Percentiles rank a stretch among this genome's conserved stretches.
Evolutionary conservation across 1,140 invertebrate genomes (phyloP).

Genomic region (Anastrepha ludens): DNA sequence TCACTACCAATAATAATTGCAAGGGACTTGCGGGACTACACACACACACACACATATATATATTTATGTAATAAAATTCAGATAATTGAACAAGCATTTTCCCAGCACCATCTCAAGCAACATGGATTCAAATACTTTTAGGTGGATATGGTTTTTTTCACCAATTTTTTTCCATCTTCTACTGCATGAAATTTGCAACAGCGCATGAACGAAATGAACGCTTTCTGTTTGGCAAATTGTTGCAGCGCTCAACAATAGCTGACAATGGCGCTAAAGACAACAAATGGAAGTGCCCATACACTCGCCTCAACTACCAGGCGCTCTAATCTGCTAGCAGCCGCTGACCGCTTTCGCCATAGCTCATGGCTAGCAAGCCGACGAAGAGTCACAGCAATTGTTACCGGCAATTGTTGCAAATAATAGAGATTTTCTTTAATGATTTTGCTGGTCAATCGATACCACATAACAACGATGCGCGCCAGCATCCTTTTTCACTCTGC

Average conservation of each 20-base stretch:
- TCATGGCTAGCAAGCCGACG: background rate
- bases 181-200: background rate
- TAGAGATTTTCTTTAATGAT: slow-evolving; percentile 50
- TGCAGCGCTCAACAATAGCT: slow-evolving; percentile 15
- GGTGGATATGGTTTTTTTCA: background rate
- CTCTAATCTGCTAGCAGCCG: background rate
- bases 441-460: slow-evolving; percentile 33
- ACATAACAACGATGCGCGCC: slow-evolving; percentile 20
- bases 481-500: background rate
- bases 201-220: background rate
- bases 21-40: background rate
- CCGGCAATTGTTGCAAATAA: slow-evolving; percentile 44
- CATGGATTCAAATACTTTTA: background rate
- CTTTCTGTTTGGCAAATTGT: slow-evolving; percentile 10
- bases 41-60: background rate
- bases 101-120: background rate
- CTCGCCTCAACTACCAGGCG: background rate
- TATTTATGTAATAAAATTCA: background rate
- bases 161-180: background rate
- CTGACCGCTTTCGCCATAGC: slow-evolving; percentile 6
- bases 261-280: slow-evolving; percentile 8
- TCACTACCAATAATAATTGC: background rate
- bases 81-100: background rate
- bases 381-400: slow-evolving; percentile 13
- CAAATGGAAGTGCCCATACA: background rate